These are phyloP conservation scores for Clivina fossor DNA, from an alignment of 2,888 invertebrate species.

Conservation along the genomic window DNA sequence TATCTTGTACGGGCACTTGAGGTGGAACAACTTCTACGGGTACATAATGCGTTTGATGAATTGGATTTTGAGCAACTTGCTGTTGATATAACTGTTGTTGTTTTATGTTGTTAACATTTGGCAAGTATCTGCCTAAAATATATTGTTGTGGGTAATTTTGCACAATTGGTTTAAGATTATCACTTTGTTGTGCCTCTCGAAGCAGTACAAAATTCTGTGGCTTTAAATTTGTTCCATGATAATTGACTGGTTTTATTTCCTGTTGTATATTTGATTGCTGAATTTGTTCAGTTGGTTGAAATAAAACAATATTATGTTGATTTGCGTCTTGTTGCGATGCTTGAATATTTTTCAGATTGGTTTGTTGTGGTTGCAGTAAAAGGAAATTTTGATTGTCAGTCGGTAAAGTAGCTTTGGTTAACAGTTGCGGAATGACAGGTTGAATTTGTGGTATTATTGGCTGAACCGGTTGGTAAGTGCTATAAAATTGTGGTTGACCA, in stretches of 20 bases:
- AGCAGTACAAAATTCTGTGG: slow-evolving; percentile 15
- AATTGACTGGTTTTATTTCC: slow-evolving; percentile 16
- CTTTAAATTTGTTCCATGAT: slow-evolving; percentile 23
- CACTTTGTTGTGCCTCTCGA: slow-evolving; percentile 10
- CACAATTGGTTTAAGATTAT: slow-evolving; percentile 3
- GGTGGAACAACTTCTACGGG: slow-evolving; percentile 31
- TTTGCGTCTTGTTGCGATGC: slow-evolving; percentile 9
- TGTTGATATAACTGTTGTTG: slow-evolving; percentile 8
- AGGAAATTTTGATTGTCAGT: slow-evolving; percentile 24
- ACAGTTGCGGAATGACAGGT: slow-evolving; percentile 13
- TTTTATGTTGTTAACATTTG: slow-evolving; percentile 23
- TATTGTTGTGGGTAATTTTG: slow-evolving; percentile 21
- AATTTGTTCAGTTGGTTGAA: slow-evolving; percentile 1
- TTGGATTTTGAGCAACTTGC: slow-evolving; percentile 23
- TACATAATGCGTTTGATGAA: slow-evolving; percentile 31
- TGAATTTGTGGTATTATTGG: slow-evolving; percentile 7
- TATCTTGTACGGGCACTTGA: slow-evolving; percentile 17
- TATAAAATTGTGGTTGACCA: slow-evolving; percentile 54
- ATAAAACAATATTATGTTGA: slow-evolving; percentile 8
- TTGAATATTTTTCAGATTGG: slow-evolving; percentile 10
- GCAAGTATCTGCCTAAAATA: slow-evolving; percentile 23
- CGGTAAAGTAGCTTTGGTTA: slow-evolving; percentile 15
- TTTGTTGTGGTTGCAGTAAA: slow-evolving; percentile 19
- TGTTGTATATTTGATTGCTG: slow-evolving; percentile 7
- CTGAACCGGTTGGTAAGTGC: slow-evolving; percentile 18